A percentile compares a stretch with the other conserved stretches of the same genome.
These are phyloP conservation scores for Clinocottus analis DNA, from an alignment of 2,113 vertebrate genomes.

Conservation along the genomic window DNA sequence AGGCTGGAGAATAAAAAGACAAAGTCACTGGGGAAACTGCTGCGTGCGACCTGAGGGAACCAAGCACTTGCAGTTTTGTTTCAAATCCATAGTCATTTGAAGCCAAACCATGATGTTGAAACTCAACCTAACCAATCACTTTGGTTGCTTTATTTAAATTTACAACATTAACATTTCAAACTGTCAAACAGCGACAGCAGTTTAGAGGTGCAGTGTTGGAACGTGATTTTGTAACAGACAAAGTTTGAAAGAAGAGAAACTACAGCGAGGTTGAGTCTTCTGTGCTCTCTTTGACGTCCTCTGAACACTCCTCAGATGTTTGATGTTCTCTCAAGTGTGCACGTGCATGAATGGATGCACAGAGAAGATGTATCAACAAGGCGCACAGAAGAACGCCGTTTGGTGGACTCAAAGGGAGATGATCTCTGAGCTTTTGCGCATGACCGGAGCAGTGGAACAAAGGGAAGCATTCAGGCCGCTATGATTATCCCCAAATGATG, in stretches of 20 bases:
- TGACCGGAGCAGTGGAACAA: conserved; percentile 33
- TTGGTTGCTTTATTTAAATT: too few species aligned
- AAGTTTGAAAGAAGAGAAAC: neutral
- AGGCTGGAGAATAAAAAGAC: neutral
- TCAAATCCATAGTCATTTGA: neutral
- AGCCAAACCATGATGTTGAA: neutral
- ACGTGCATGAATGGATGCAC: neutral
- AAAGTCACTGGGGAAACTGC: neutral
- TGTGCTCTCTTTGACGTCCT: neutral
- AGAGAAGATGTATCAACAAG: conserved; percentile 18
- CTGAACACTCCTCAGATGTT: conserved; percentile 4
- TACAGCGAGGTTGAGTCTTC: neutral
- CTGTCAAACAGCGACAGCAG: too few species aligned
- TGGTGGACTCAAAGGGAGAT: conserved; percentile 25
- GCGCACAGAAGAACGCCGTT: conserved; percentile 4
- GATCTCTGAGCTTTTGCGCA: neutral
- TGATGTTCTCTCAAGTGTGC: conserved; percentile 17
- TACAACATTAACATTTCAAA: too few species aligned
- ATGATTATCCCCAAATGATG: conserved; percentile 22
- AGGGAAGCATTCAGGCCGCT: conserved; percentile 25
- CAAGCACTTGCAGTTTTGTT: neutral
- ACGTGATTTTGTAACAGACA: too few species aligned
- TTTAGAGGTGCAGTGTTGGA: too few species aligned
- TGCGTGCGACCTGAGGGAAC: neutral
- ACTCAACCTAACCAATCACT: too few species aligned